Evolutionary conservation across 1,140 invertebrate species (phyloP).

Genomic region (Papilio polytes): DNA sequence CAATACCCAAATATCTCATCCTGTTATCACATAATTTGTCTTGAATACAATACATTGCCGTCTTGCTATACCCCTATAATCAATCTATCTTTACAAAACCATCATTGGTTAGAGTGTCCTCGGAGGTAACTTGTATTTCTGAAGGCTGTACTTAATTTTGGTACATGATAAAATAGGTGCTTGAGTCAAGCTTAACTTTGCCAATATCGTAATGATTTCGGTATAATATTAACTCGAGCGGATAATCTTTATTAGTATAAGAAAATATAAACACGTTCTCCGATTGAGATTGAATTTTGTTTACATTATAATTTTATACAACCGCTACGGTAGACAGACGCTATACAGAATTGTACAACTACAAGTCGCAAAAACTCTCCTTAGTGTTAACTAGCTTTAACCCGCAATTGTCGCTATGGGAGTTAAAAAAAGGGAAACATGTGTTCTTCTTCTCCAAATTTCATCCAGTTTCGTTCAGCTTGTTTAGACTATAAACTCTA

Average conservation of each 20-base stretch:
- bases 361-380: too few relatives aligned
- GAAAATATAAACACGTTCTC: constrained; percentile 1
- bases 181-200: constrained; percentile 56
- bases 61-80: not conserved
- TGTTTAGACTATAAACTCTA: too few relatives aligned
- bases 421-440: too few relatives aligned
- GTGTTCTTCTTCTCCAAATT: too few relatives aligned
- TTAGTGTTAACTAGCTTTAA: too few relatives aligned
- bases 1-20: constrained; percentile 34
- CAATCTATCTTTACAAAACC: constrained; percentile 12
- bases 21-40: not conserved
- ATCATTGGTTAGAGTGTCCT: not conserved
- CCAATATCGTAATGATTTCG: constrained; percentile 53
- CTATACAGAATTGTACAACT: not conserved
- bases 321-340: not conserved
- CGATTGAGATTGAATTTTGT: constrained; percentile 1
- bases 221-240: constrained; percentile 55
- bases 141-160: constrained; percentile 29
- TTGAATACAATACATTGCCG: constrained; percentile 41
- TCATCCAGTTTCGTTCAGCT: too few relatives aligned
- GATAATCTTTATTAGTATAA: constrained; percentile 41
- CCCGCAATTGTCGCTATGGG: too few relatives aligned
- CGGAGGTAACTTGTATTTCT: not conserved
- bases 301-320: constrained; percentile 2
- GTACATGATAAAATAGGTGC: constrained; percentile 41